Evolutionary conservation across 2,888 invertebrate genomes (phyloP).

Genomic region (Agrochola circellaris): DNA sequence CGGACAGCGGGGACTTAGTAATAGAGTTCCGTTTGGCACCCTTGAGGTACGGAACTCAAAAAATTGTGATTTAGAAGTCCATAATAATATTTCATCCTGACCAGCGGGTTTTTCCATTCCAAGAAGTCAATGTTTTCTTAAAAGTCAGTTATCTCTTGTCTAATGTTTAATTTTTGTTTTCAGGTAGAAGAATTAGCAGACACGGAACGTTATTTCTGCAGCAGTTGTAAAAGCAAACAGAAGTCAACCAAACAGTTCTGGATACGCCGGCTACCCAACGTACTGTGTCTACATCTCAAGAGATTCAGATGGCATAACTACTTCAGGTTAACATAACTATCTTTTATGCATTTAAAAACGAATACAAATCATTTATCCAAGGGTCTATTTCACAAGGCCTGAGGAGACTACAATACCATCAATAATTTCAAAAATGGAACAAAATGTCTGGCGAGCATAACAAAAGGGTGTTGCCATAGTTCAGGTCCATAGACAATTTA

Average conservation of each 20-base stretch:
- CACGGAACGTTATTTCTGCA: slow-evolving; percentile 95
- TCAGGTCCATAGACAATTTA: neutral
- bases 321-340: slow-evolving; percentile 89
- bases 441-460: neutral
- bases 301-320: slow-evolving; percentile 95
- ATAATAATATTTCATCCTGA: neutral
- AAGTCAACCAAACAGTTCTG: slow-evolving; percentile 96
- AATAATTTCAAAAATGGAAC: neutral
- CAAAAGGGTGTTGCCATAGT: neutral
- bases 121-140: neutral
- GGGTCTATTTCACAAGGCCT: neutral
- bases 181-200: slow-evolving; percentile 95
- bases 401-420: neutral
- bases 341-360: neutral
- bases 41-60: too few species aligned
- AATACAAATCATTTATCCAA: neutral
- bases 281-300: slow-evolving; percentile 95
- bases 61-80: neutral
- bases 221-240: slow-evolving; percentile 95
- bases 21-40: too few species aligned
- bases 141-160: neutral
- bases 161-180: slow-evolving; percentile 37
- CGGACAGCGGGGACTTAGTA: too few species aligned
- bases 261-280: slow-evolving; percentile 95
- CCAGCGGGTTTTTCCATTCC: too few species aligned